Evolutionary conservation across 2,113 vertebrate species (phyloP).

Genomic region (Opisthocomus hoazin): DNA sequence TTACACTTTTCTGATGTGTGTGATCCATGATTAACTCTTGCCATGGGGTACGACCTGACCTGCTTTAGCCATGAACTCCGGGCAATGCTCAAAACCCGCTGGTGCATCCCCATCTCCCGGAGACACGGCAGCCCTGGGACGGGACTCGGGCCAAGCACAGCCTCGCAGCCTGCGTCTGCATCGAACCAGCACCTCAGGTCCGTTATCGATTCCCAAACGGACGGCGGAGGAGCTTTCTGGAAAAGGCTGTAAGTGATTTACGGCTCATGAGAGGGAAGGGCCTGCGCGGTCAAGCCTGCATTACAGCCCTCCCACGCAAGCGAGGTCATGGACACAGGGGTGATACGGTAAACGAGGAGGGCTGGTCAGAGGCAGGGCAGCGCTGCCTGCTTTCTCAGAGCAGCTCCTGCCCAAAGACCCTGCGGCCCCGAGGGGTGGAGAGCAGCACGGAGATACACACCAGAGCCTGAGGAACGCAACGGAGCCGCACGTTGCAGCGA

Average conservation of each 20-base stretch:
- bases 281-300: neutral
- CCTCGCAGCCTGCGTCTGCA: neutral
- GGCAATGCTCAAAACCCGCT: neutral
- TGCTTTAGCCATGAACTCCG: neutral
- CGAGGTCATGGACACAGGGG: fast-evolving
- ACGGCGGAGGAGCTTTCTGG: neutral
- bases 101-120: neutral
- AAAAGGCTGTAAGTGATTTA: conserved; percentile 1
- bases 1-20: neutral
- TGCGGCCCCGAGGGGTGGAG: fast-evolving
- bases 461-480: neutral
- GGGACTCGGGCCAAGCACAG: neutral
- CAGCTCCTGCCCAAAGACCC: neutral
- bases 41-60: neutral
- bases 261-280: neutral
- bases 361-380: neutral
- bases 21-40: neutral
- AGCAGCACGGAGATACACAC: neutral
- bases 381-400: neutral
- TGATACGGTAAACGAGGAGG: neutral
- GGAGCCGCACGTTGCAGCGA: neutral
- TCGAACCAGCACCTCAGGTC: neutral
- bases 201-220: neutral
- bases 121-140: fast-evolving
- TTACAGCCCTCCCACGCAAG: neutral